Percentiles rank a stretch among this genome's conserved stretches.
Evolutionary conservation across 2,797 vertebrate genomes (phyloP).

Genomic region (Rhinogobio ventralis): DNA sequence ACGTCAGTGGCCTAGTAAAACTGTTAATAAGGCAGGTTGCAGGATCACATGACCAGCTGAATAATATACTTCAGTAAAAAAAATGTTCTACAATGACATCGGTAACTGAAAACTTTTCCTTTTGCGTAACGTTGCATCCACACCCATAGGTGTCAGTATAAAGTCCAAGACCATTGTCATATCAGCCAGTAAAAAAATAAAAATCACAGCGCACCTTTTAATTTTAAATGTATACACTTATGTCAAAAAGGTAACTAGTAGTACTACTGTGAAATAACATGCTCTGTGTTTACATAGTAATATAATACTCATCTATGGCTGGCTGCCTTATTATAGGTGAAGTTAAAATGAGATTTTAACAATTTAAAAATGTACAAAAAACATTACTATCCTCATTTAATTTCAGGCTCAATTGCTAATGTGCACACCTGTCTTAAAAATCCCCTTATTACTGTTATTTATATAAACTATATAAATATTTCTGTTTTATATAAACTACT

Average conservation of each 20-base stretch:
- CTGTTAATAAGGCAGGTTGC: not conserved
- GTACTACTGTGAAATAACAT: not conserved
- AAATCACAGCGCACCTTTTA: not conserved
- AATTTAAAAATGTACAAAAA: not conserved
- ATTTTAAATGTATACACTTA: not conserved
- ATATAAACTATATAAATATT: too few relatives aligned
- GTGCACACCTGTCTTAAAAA: not conserved
- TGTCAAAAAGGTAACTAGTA: not conserved
- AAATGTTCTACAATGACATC: not conserved
- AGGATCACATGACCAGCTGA: not conserved
- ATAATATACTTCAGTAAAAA: not conserved
- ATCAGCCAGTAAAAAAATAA: not conserved
- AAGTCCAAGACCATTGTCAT: not conserved
- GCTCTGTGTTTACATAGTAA: not conserved
- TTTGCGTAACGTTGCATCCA: not conserved
- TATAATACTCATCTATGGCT: not conserved
- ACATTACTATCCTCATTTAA: not conserved
- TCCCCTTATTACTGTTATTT: too few relatives aligned
- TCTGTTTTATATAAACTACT: not conserved
- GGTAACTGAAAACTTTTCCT: not conserved
- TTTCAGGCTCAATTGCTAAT: constrained; percentile 5
- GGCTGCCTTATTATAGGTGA: not conserved
- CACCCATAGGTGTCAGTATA: not conserved
- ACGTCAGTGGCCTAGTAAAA: not conserved
- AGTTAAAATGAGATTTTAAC: not conserved